Base-by-base conservation (phyloP, 2,113 vertebrate species). In the Galemys pyrenaicus region DNA sequence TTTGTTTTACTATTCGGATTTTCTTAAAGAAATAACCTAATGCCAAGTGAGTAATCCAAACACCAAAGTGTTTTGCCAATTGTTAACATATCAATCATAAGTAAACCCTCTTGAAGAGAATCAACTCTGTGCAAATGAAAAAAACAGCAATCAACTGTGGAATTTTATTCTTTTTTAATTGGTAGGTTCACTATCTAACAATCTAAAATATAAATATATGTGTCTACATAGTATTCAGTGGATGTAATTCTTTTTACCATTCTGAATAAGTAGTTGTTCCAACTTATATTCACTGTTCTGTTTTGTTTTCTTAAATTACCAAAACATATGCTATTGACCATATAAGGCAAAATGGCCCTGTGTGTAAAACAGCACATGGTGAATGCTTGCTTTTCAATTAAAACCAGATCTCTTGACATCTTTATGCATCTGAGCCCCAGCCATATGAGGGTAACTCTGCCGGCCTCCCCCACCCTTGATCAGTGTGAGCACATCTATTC, bases 401-500 rank as follows among this genome's bases (percentile, higher is more conserved):
- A 94, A 95, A 87, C 64, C 83, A 91, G 92, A 95, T 96, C 94
- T 71, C 88, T 89, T 77, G 92, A 97, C 96, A 96, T 78, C 94
- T 94, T 96, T 64, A 77, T 24, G 75, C 91, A 91, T 95, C 94
- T 96, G 94, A 96, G 87, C 86, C 80, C 93, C 79, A 88, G 91
- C 84, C 94, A 78, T 51, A 77, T 87, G 87, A 92, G 87, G 83
- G 78, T 87, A 78, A 32, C 78, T 92, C 62, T 71, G 79, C 75
- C 92, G 95, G 81, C 94, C 78, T 92, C 67, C 62, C 82, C 68
- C 17, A 30, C 32, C 90, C 84, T 82, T 75, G 87, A 90, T 96
- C 93, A 87, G 79, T 68, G 87, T 94, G 91, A 97, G 96, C 89
- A 89, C 92, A 87, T 96, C 97, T 98, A 97, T 97, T 98, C 95